phyloP scores from a whole-genome alignment of 53 echinoderm and acorn worm species.

The Luidia sarsii region DNA sequence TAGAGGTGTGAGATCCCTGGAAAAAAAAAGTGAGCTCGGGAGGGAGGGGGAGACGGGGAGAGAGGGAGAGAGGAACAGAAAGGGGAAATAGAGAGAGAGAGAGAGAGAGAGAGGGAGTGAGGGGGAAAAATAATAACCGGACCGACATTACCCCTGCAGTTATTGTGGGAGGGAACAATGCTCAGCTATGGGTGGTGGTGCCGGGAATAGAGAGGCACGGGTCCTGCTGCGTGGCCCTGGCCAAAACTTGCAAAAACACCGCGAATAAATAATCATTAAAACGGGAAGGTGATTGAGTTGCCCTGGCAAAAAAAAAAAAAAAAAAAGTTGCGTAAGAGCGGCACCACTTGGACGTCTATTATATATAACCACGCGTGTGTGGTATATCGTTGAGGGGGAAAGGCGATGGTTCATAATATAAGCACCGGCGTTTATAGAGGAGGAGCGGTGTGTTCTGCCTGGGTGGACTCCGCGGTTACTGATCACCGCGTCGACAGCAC shows the following conservation, averaged over 20 bases:
- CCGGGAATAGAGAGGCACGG: conserved; percentile 19
- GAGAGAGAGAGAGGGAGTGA: background rate
- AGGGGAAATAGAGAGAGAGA: background rate
- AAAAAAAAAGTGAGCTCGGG: background rate
- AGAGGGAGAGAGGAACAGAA: background rate
- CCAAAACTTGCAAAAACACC: background rate
- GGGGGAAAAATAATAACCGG: conserved; percentile 2
- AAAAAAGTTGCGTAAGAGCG: too few relatives aligned
- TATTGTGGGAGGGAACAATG: conserved; percentile 46
- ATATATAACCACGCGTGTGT: too few relatives aligned
- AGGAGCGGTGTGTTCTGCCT: too few relatives aligned
- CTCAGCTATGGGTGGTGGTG: conserved; percentile 43
- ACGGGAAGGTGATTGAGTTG: background rate
- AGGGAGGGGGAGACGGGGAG: background rate
- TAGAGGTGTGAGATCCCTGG: conserved; percentile 49
- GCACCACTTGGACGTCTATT: too few relatives aligned
- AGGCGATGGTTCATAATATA: too few relatives aligned
- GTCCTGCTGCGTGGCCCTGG: background rate
- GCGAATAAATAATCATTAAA: background rate
- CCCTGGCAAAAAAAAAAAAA: background rate
- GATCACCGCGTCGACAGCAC: too few relatives aligned
- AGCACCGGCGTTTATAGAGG: too few relatives aligned
- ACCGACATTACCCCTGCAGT: conserved; percentile 39
- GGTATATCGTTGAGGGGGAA: conserved; percentile 10
- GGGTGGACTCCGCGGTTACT: too few relatives aligned